Base-by-base conservation (phyloP, 2,113 vertebrate genomes). In the Chlorodrepanis virens region DNA sequence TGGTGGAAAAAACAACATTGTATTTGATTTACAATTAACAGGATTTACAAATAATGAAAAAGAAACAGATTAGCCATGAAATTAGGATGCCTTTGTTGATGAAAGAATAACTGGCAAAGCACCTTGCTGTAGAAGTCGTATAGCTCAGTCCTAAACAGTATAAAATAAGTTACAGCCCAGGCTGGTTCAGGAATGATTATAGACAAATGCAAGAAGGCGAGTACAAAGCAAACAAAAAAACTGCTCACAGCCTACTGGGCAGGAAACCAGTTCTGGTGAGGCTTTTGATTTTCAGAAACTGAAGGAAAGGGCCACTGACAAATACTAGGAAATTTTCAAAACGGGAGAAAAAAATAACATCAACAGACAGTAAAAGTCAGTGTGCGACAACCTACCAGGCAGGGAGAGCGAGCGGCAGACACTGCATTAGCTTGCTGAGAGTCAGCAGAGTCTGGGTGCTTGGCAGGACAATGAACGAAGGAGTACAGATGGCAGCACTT, bases 11-110 rank as follows among this genome's bases (percentile, higher is more conserved):
- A 97, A 91, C 85, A 97, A 87, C 75, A 64, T n/a, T 98, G 91
- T 98, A 98, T 98, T 98, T 96, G 96, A 97, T 98, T 98, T 98
- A 98, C 96, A 98, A 97, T 97, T 74, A 97, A 97, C 97, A 97
- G 93, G 96, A 98, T 98, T 98, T 98, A 98, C 98, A 98, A 98
- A 98, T 96, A 87, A 92, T 93, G 96, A 96, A 93, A 96, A 88
- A 91, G 84, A 93, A 97, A 96, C 86, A 88, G 95, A 92, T 97
- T 96, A 97, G 91, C 93, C 78, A 76, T 87, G 92, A 96, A 90
- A 95, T 95, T 92, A 93, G 76, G 90, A 94, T 96, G 93, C 50
- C 29, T 96, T 88, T 89, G 81, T 80, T 94, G 95, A 92, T 74
- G 90, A 94, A 90, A 75, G 79, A 93, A 83, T 96, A 96, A 94